These are phyloP conservation scores for Drosophila picticornis DNA, from an alignment of 2,888 invertebrate species.

Conservation along the genomic window DNA sequence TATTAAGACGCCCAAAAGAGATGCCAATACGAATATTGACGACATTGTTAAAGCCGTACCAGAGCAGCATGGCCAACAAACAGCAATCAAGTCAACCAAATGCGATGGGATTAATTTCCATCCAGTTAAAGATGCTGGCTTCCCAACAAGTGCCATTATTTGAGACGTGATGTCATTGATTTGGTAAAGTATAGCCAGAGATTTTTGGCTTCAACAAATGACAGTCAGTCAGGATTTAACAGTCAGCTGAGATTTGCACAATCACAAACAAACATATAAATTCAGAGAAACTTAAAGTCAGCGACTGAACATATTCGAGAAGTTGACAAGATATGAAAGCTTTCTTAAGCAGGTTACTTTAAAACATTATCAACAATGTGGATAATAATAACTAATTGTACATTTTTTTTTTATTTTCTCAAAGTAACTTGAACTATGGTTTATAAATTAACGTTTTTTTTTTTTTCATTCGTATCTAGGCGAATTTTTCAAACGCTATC, in stretches of 20 bases:
- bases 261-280: background rate
- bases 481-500: background rate
- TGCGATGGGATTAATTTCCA: constrained; percentile 52
- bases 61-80: constrained; percentile 15
- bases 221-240: background rate
- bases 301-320: background rate
- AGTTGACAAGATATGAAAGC: background rate
- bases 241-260: constrained; percentile 1
- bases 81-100: constrained; percentile 51
- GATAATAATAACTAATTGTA: background rate
- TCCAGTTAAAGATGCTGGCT: constrained; percentile 46
- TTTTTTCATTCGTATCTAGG: background rate
- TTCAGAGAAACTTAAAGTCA: background rate
- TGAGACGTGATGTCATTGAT: constrained; percentile 47
- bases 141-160: constrained; percentile 9
- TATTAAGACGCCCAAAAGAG: constrained; percentile 55
- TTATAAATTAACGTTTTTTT: background rate
- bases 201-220: constrained; percentile 4
- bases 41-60: constrained; percentile 13
- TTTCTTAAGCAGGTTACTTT: background rate
- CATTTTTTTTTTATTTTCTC: background rate
- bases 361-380: background rate
- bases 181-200: background rate
- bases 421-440: background rate
- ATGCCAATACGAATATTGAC: background rate